Percentiles rank a stretch among this genome's conserved stretches.
Evolutionary conservation across 1,140 invertebrate genomes (phyloP).

Genomic region (Battus philenor): DNA sequence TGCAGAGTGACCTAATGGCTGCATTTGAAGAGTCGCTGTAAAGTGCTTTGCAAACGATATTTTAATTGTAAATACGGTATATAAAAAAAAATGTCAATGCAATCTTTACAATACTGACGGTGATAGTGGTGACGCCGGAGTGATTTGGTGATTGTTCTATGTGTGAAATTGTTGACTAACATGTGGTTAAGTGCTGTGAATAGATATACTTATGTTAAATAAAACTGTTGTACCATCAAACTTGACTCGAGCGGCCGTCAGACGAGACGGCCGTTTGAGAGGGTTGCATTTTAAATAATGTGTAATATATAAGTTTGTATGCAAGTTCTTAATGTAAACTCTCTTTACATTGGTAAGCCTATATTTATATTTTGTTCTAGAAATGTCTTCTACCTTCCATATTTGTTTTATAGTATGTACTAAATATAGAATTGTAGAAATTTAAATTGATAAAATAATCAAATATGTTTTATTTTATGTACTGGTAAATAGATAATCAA

Average conservation of each 20-base stretch:
- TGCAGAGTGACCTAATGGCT: slow-evolving; percentile 98
- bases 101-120: slow-evolving; percentile 50
- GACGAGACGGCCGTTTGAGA: slow-evolving; percentile 47
- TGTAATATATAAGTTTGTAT: slow-evolving; percentile 69
- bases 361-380: slow-evolving; percentile 72
- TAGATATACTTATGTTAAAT: slow-evolving; percentile 70
- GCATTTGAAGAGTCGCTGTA: slow-evolving; percentile 97
- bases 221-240: slow-evolving; percentile 70
- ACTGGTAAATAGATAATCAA: slow-evolving; percentile 60
- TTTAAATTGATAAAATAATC: slow-evolving; percentile 55
- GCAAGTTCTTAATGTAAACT: slow-evolving; percentile 69
- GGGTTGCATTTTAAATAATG: slow-evolving; percentile 68
- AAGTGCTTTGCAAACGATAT: slow-evolving; percentile 38
- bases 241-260: slow-evolving; percentile 50
- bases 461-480: slow-evolving; percentile 55
- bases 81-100: slow-evolving; percentile 62
- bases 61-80: slow-evolving; percentile 63
- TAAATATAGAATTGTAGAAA: slow-evolving; percentile 57
- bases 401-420: slow-evolving; percentile 71
- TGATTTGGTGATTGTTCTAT: slow-evolving; percentile 65
- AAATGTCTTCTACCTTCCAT: slow-evolving; percentile 59
- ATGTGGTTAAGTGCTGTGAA: slow-evolving; percentile 74
- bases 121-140: slow-evolving; percentile 57
- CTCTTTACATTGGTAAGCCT: slow-evolving; percentile 72
- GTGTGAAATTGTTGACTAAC: slow-evolving; percentile 67